Evolutionary conservation across 2,797 vertebrate species (phyloP).

Genomic region (Sorex maritimensis): DNA sequence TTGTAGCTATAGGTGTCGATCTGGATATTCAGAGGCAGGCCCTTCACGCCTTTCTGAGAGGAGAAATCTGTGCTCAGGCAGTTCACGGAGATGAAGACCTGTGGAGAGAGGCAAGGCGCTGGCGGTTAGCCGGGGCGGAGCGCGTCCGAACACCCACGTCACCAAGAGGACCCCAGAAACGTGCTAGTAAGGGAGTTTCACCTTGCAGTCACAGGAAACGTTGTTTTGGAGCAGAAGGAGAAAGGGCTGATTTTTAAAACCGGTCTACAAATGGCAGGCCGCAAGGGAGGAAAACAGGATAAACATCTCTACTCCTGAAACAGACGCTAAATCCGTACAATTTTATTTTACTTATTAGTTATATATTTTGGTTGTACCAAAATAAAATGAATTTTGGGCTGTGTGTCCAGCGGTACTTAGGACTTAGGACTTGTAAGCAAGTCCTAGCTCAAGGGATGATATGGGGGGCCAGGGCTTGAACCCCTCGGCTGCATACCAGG

Average conservation of each 20-base stretch:
- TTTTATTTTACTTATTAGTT: no score
- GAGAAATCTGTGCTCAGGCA: conserved; percentile 99
- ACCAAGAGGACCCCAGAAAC: not conserved
- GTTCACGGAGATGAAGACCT: conserved; percentile 99
- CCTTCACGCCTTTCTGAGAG: conserved; percentile 99
- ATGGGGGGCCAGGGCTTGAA: no score
- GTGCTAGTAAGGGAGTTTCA: not conserved
- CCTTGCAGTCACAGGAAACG: not conserved
- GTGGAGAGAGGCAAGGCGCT: conserved; percentile 60
- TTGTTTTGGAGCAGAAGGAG: no score
- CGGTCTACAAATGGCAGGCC: not conserved
- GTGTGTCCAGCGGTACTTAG: no score
- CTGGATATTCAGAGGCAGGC: conserved; percentile 97
- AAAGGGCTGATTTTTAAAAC: not conserved
- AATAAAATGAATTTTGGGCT: no score
- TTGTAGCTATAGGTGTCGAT: conserved; percentile 99
- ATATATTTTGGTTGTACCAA: no score
- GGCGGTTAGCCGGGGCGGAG: accelerated
- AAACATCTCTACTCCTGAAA: no score
- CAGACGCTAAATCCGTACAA: no score
- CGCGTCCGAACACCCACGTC: not conserved
- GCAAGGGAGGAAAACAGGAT: not conserved
- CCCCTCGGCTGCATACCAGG: no score
- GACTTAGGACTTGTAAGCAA: no score
- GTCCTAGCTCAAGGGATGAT: no score